Evolutionary conservation across 1,140 invertebrate genomes (phyloP), one percentile per base, ranked within the genome.

Genomic region (Heliconius eleuchia): DNA sequence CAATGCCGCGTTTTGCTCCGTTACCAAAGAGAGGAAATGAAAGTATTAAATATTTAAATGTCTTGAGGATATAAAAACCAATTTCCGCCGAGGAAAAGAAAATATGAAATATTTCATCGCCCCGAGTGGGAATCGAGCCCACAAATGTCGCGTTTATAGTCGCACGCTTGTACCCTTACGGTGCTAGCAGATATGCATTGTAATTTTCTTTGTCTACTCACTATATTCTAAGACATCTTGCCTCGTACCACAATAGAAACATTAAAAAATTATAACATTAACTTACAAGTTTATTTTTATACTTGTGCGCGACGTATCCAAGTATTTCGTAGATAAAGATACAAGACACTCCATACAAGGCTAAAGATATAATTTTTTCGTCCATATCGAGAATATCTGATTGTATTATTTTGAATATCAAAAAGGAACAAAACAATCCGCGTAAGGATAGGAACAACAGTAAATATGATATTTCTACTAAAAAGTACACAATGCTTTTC

Each of bases 281-380:
- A 90, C 91, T 93, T 88, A 92, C 91, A 76, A 91, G 85, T 87
- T 85, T 88, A 39, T 81, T 84, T 60, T 86, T 90, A 82, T 94
- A 94, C 85, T 88, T 93, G 83, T 94, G 87, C n/a, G 84, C 52
- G 23, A 94, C 84, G 80, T 92, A 94, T 34, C 91, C 88, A 78
- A 89, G 50, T 73, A 94, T 88, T 83, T 94, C 87, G 57, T 87
- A 88, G 37, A 94, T 85, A 27, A 93, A 89, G 7, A 80, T 81
- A 30, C 90, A 73, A 2, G 93, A 94, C 19, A 94, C 87, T 1
- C 85, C 46, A 74, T 92, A 93, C 6, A 93, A 86, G 13, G 85
- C 76, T 1, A 91, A 13, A 1, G 87, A 87, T 71, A 93, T 82
- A 5, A 90, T 27, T 80, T 92, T 94, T 77, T 91, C 90, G 37